Conservation (phyloP, 2,888 invertebrate genomes). For the Melipona beecheii region DNA sequence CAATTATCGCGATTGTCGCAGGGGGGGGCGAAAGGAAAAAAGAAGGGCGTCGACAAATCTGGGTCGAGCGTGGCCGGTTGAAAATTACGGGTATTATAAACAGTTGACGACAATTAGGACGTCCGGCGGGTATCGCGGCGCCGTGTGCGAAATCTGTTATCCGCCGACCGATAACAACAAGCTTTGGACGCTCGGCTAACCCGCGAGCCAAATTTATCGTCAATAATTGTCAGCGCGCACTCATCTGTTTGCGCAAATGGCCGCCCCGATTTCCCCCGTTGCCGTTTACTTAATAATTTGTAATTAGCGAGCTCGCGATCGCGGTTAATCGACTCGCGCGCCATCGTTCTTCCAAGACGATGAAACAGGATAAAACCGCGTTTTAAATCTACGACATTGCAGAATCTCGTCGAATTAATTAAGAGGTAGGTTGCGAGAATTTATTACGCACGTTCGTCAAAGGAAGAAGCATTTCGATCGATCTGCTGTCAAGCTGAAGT, state of each 20-base stretch:
- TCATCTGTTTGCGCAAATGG: slow-evolving; percentile 49
- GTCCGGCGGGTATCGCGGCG: slow-evolving; percentile 39
- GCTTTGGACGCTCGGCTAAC: not conserved
- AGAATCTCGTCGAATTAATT: too few species aligned
- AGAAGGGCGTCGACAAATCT: not conserved
- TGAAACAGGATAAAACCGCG: too few species aligned
- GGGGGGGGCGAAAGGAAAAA: too few species aligned
- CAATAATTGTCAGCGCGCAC: slow-evolving; percentile 64
- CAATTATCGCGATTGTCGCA: too few species aligned
- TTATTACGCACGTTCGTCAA: too few species aligned
- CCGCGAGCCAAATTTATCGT: slow-evolving; percentile 56
- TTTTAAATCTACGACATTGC: too few species aligned
- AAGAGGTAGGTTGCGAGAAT: too few species aligned
- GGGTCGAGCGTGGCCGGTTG: not conserved
- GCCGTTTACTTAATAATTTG: slow-evolving; percentile 74
- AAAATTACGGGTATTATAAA: slow-evolving; percentile 60
- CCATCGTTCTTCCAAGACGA: not conserved
- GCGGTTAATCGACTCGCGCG: not conserved
- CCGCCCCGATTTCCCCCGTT: slow-evolving; percentile 28
- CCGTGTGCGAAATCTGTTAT: slow-evolving; percentile 67
- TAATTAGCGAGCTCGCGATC: slow-evolving; percentile 67
- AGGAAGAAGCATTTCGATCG: too few species aligned
- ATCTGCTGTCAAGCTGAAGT: too few species aligned
- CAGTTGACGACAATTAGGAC: slow-evolving; percentile 64
- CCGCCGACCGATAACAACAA: slow-evolving; percentile 45